Conservation (phyloP, 2,888 invertebrate species). For the Gymnocheta viridis region DNA sequence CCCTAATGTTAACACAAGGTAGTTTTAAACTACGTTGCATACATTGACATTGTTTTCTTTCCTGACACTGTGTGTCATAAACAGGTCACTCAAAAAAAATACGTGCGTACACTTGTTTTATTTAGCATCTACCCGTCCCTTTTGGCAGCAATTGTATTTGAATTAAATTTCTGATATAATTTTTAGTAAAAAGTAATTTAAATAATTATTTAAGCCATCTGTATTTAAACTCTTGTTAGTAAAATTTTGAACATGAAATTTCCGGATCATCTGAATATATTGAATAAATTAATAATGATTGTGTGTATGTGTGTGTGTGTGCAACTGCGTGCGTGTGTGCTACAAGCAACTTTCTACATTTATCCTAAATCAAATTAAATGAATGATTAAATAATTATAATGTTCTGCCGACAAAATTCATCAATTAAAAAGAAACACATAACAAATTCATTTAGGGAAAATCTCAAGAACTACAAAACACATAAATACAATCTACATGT, state of each 20-base stretch:
- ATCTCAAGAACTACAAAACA: constrained; percentile 1
- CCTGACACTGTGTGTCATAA: not conserved
- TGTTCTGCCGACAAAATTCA: constrained; percentile 4
- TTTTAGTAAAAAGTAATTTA: not conserved
- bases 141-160: not conserved
- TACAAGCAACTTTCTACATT: constrained; percentile 21
- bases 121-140: not conserved
- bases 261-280: not conserved
- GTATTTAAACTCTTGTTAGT: not conserved
- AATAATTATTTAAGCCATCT: not conserved
- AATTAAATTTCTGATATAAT: not conserved
- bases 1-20: too few species aligned
- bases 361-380: constrained; percentile 2
- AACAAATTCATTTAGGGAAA: not conserved
- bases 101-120: not conserved
- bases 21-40: too few species aligned
- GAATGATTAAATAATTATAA: constrained; percentile 39
- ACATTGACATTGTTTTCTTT: not conserved
- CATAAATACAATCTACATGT: not conserved
- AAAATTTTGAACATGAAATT: not conserved
- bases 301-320: not conserved
- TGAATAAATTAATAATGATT: not conserved
- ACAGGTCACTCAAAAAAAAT: not conserved
- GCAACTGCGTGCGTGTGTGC: not conserved
- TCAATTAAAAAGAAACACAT: constrained; percentile 16